phyloP scores from a whole-genome alignment of 37 sponge, comb jelly and placozoan species.

The Eunapius fragilis region DNA sequence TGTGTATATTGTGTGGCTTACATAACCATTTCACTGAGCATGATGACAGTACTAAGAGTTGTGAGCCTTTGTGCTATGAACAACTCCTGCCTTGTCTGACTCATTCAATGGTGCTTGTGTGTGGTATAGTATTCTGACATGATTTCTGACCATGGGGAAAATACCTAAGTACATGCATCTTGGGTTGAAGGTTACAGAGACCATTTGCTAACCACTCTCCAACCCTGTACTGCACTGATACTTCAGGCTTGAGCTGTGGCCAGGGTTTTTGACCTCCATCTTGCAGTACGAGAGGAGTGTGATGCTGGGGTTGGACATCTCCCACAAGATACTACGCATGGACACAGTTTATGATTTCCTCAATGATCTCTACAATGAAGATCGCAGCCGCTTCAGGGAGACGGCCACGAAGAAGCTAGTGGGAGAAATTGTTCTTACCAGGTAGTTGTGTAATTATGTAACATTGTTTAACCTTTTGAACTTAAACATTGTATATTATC shows the following conservation, averaged over 20 bases:
- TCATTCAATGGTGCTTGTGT: neutral
- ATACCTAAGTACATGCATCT: too few relatives aligned
- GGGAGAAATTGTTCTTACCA: slow-evolving; percentile 89
- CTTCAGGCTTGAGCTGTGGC: slow-evolving; percentile 89
- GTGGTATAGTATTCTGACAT: too few relatives aligned
- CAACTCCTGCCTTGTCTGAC: neutral
- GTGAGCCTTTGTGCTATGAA: neutral
- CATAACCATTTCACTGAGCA: neutral
- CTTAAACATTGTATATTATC: too few relatives aligned
- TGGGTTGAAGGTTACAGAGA: too few relatives aligned
- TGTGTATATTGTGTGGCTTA: too few relatives aligned
- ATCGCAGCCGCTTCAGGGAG: slow-evolving; percentile 53
- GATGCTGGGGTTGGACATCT: slow-evolving; percentile 83
- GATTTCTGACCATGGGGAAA: too few relatives aligned
- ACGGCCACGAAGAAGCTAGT: slow-evolving; percentile 72
- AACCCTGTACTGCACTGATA: neutral
- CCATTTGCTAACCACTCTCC: too few relatives aligned
- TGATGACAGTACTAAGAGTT: neutral
- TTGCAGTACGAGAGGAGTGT: slow-evolving; percentile 74
- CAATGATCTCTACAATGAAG: slow-evolving; percentile 51
- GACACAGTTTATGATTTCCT: slow-evolving; percentile 87
- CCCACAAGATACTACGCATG: slow-evolving; percentile 89
- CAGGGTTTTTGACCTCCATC: slow-evolving; percentile 86
- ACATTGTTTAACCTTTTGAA: too few relatives aligned
- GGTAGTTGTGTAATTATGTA: slow-evolving; percentile 32